phyloP scores from a whole-genome alignment of 2,888 invertebrate genomes.

The Sarcophaga caerulescens region DNA sequence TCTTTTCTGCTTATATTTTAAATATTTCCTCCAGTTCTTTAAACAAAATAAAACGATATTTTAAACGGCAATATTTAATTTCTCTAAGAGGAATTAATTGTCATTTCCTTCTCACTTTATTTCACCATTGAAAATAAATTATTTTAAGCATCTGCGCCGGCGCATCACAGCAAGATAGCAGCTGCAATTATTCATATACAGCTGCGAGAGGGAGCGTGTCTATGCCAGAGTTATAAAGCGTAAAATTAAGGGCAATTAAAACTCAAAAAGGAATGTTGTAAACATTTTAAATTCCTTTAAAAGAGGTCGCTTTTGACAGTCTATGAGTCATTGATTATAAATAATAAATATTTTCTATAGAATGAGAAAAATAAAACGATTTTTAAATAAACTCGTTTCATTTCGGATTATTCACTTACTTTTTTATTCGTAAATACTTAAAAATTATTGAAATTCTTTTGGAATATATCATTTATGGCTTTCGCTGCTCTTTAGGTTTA shows the following conservation, averaged over 20 bases:
- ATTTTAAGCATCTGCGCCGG: conserved; percentile 44
- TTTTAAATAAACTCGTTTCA: too few species aligned
- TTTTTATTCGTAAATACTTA: too few species aligned
- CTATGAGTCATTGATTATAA: too few species aligned
- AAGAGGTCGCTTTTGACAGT: neutral
- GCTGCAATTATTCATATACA: conserved; percentile 16
- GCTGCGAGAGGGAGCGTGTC: conserved; percentile 19
- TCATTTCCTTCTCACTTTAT: neutral
- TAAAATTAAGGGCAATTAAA: conserved; percentile 44
- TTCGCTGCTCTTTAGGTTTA: neutral
- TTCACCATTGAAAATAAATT: too few species aligned
- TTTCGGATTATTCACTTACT: too few species aligned
- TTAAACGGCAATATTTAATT: neutral
- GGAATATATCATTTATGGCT: neutral
- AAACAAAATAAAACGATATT: neutral
- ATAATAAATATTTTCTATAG: too few species aligned
- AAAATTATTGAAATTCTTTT: neutral
- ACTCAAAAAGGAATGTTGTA: conserved; percentile 20
- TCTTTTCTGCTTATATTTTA: too few species aligned
- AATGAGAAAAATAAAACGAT: too few species aligned
- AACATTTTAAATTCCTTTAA: conserved; percentile 1
- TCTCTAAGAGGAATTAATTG: neutral
- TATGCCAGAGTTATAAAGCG: conserved; percentile 1
- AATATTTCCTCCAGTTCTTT: neutral
- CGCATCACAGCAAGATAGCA: conserved; percentile 14